phyloP scores from a whole-genome alignment of 2,888 invertebrate genomes.

The Muscina levida region DNA sequence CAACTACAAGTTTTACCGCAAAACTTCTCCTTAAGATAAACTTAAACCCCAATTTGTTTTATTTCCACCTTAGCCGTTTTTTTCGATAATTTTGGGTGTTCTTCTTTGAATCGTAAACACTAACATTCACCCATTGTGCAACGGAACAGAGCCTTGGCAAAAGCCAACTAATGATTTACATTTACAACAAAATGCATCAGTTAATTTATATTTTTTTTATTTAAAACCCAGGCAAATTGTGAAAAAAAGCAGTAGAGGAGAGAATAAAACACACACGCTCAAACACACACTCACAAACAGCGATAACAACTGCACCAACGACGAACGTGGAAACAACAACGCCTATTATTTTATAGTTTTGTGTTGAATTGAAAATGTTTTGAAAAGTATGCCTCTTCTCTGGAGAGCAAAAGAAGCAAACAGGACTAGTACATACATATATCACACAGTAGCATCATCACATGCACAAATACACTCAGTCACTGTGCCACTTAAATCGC shows the following conservation, averaged over 20 bases:
- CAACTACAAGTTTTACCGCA: no score
- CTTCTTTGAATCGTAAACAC: no score
- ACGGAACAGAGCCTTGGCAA: slow-evolving; percentile 19
- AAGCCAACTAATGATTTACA: slow-evolving; percentile 55
- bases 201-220: slow-evolving; percentile 47
- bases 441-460: neutral
- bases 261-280: no score
- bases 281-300: slow-evolving; percentile 23
- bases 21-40: no score
- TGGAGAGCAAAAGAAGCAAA: slow-evolving; percentile 28
- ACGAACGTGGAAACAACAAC: slow-evolving; percentile 2
- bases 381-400: slow-evolving; percentile 59
- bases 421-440: neutral
- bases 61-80: no score
- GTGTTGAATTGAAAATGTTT: slow-evolving; percentile 36
- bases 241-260: slow-evolving; percentile 29
- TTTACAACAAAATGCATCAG: slow-evolving; percentile 47
- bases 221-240: neutral
- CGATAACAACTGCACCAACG: slow-evolving; percentile 44
- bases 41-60: no score
- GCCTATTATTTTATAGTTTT: slow-evolving; percentile 38
- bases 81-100: no score
- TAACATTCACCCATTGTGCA: neutral
- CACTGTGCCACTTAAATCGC: slow-evolving; percentile 46
- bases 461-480: neutral